Conservation (phyloP, 2,113 vertebrate species). For the Pelecanus crispus region DNA sequence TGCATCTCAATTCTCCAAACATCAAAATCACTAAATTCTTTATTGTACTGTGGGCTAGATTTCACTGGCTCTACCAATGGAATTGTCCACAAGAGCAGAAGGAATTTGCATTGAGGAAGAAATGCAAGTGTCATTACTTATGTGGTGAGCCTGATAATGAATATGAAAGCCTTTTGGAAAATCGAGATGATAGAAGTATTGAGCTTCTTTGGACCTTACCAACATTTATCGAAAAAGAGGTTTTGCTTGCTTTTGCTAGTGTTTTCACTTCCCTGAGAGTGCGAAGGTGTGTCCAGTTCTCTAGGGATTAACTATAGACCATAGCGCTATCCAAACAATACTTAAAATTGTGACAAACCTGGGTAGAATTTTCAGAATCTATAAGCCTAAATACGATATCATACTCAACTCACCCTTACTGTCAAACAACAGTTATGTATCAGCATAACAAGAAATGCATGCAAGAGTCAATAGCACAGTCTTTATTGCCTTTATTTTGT, state of each 20-base stretch:
- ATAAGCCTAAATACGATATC: not conserved
- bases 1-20: not conserved
- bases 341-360: not conserved
- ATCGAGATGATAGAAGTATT: not conserved
- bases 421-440: not conserved
- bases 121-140: not conserved
- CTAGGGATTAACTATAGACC: not conserved
- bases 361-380: not conserved
- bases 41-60: not conserved
- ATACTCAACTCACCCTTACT: not conserved
- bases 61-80: not conserved
- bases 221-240: not conserved
- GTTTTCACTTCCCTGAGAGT: not conserved
- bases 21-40: not conserved
- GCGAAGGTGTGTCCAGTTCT: not conserved
- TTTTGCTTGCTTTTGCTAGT: not conserved
- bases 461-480: not conserved
- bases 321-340: not conserved
- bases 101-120: not conserved
- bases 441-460: not conserved
- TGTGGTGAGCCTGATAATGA: not conserved
- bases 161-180: not conserved
- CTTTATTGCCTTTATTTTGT: not conserved
- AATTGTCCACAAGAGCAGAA: not conserved
- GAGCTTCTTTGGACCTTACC: not conserved